Conservation (phyloP, 2,113 vertebrate species). For the Etheostoma spectabile region DNA sequence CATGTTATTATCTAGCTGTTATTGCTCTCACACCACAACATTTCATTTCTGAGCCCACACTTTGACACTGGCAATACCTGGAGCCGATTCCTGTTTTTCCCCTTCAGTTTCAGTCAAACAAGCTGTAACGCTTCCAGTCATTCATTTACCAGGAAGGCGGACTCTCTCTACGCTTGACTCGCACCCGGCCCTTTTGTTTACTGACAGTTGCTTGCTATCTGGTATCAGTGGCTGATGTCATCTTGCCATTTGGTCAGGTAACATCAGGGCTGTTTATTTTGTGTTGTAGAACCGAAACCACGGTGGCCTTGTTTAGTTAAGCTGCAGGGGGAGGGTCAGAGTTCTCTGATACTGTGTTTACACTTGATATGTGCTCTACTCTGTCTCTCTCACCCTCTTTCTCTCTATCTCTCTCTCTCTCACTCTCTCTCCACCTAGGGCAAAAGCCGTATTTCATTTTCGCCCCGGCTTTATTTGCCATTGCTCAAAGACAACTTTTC, state of each 20-base stretch:
- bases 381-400: constrained; percentile 32
- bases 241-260: constrained; percentile 71
- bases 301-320: constrained; percentile 77
- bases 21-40: constrained; percentile 5
- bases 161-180: constrained; percentile 3
- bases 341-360: constrained; percentile 72
- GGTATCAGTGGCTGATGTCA: constrained; percentile 82
- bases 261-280: constrained; percentile 80
- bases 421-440: constrained; percentile 45
- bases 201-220: constrained; percentile 68
- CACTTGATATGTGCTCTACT: constrained; percentile 38
- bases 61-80: neutral
- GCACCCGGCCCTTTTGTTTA: constrained; percentile 38
- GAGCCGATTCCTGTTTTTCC: neutral
- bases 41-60: constrained; percentile 22
- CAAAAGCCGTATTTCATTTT: constrained; percentile 59
- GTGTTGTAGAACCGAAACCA: constrained; percentile 77
- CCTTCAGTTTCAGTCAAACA: constrained; percentile 48
- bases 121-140: constrained; percentile 24
- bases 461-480: constrained; percentile 61
- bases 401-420: constrained; percentile 21
- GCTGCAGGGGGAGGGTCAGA: constrained; percentile 57
- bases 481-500: constrained; percentile 69
- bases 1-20: constrained; percentile 37
- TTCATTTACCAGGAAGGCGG: constrained; percentile 48